Conservation (phyloP, 2,888 invertebrate genomes). For the Oligia fasciuncula region DNA sequence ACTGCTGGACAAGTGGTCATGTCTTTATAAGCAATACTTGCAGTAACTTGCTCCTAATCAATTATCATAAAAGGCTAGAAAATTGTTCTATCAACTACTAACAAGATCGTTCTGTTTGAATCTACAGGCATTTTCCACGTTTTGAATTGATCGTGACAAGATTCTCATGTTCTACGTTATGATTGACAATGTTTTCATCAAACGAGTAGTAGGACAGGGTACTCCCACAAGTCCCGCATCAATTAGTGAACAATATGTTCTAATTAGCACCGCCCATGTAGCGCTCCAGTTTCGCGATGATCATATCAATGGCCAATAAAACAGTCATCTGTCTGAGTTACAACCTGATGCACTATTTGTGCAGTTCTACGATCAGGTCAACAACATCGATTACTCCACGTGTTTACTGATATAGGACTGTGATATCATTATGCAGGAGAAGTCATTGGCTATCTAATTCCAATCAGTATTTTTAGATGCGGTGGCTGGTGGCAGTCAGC, state of each 20-base stretch:
- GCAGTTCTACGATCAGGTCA: constrained; percentile 29
- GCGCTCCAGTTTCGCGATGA: constrained; percentile 43
- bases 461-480: not conserved
- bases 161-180: not conserved
- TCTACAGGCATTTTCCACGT: not conserved
- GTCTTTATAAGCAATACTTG: constrained; percentile 37
- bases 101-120: constrained; percentile 1
- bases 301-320: constrained; percentile 41
- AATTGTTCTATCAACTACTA: constrained; percentile 19
- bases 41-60: constrained; percentile 29
- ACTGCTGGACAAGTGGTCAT: constrained; percentile 34
- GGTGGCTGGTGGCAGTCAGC: too few relatives aligned
- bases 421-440: not conserved
- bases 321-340: constrained; percentile 41
- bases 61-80: constrained; percentile 32
- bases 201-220: not conserved
- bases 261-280: constrained; percentile 40
- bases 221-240: constrained; percentile 55
- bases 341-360: constrained; percentile 23
- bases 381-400: constrained; percentile 13
- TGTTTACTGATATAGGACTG: not conserved
- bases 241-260: constrained; percentile 40
- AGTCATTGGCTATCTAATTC: not conserved
- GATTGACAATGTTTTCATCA: constrained; percentile 9
- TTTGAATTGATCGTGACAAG: not conserved